phyloP scores from a whole-genome alignment of 2,888 invertebrate species.

The Lochmaea crataegi region DNA sequence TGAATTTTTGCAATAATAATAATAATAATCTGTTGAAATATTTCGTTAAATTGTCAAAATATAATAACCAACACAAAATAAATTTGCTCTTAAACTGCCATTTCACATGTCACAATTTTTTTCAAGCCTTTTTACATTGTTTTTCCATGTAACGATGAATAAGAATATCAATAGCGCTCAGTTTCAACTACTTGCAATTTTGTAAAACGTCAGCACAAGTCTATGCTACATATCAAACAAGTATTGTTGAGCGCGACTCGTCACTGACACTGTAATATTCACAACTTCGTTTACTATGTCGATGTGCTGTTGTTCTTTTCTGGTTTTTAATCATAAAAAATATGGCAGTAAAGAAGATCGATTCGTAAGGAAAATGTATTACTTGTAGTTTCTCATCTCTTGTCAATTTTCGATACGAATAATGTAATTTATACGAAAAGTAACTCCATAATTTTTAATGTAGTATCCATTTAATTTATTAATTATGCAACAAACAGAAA shows the following conservation, averaged over 20 bases:
- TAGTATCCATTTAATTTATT: too few species aligned
- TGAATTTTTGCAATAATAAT: too few species aligned
- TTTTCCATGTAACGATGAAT: background rate
- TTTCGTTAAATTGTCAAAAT: too few species aligned
- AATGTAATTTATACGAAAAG: background rate
- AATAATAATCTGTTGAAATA: too few species aligned
- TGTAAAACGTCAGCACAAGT: slow-evolving; percentile 25
- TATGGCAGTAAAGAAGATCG: background rate
- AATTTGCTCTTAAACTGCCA: too few species aligned
- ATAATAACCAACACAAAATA: too few species aligned
- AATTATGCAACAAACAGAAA: too few species aligned
- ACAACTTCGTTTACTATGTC: slow-evolving; percentile 12
- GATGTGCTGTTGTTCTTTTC: background rate
- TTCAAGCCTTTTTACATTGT: background rate
- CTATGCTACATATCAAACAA: slow-evolving; percentile 25
- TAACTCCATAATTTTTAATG: too few species aligned
- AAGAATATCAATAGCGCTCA: background rate
- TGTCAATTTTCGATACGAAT: background rate
- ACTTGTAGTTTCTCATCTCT: background rate
- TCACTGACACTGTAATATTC: slow-evolving; percentile 23
- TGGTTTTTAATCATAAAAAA: background rate
- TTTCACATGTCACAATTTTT: too few species aligned
- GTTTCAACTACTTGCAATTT: slow-evolving; percentile 28
- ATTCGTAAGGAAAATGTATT: background rate
- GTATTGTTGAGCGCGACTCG: slow-evolving; percentile 13